Conservation (phyloP, 2,888 invertebrate species). For the Eupithecia pulchellata region DNA sequence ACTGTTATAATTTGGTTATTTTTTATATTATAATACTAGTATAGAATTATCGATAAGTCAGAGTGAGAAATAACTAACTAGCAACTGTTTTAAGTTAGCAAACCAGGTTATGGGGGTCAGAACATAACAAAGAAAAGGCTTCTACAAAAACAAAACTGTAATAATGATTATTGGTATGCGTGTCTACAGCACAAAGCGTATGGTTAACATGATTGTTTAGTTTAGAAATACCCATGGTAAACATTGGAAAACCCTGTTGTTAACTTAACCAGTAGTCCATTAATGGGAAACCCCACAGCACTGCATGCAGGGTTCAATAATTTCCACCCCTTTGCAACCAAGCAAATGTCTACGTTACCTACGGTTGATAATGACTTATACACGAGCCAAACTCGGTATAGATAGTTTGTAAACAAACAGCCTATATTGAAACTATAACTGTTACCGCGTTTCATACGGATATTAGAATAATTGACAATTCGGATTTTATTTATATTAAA, state of each 20-base stretch:
- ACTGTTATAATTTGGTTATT: no score
- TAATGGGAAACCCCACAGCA: slow-evolving; percentile 21
- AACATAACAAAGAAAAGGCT: neutral
- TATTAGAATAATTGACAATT: no score
- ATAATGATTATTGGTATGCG: neutral
- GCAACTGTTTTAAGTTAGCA: no score
- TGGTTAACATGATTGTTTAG: neutral
- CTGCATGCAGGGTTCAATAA: slow-evolving; percentile 6
- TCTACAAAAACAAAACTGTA: neutral
- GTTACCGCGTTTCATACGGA: no score
- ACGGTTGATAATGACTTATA: neutral
- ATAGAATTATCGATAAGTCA: no score
- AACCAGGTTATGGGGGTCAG: no score
- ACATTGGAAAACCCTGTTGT: slow-evolving; percentile 16
- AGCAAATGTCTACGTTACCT: neutral
- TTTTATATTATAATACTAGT: no score
- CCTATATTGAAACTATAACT: no score
- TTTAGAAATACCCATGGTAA: slow-evolving; percentile 10
- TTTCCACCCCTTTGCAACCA: slow-evolving; percentile 5
- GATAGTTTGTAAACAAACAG: no score
- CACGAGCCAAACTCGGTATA: no score
- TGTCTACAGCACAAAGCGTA: neutral
- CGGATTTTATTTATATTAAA: no score
- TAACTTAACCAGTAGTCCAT: neutral
- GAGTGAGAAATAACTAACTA: no score